Evolutionary conservation across 1,140 invertebrate genomes (phyloP).

Genomic region (Diorhabda sublineata): DNA sequence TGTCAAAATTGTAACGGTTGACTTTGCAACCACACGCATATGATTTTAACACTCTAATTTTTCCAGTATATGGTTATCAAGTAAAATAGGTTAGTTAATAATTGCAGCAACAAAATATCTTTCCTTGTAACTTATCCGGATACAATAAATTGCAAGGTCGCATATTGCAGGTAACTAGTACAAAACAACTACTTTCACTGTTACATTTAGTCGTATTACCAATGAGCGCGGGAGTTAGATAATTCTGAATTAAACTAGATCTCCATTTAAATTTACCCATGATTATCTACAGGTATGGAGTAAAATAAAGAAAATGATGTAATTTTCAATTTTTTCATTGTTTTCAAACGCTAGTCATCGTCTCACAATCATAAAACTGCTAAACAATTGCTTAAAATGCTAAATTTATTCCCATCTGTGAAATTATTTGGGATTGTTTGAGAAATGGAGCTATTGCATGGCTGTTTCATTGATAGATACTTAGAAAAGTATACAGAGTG

Average conservation of each 20-base stretch:
- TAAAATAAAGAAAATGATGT: not conserved
- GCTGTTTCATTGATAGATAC: no score
- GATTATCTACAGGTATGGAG: not conserved
- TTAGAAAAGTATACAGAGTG: no score
- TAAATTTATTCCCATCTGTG: no score
- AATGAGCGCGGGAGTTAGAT: not conserved
- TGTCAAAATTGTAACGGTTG: no score
- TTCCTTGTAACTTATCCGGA: conserved; percentile 2
- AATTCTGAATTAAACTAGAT: not conserved
- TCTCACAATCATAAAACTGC: no score
- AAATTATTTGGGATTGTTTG: no score
- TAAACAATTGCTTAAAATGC: no score
- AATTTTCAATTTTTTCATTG: conserved; percentile 1
- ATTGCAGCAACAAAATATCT: conserved; percentile 2
- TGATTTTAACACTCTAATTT: not conserved
- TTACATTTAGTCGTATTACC: conserved; percentile 2
- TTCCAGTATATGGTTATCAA: not conserved
- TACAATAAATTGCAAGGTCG: conserved; percentile 2
- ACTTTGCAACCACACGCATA: no score
- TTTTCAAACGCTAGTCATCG: not conserved
- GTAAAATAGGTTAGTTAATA: not conserved
- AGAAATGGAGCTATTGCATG: no score
- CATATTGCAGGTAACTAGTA: not conserved
- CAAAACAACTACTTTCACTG: conserved; percentile 1
- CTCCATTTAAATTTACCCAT: not conserved